Evolutionary conservation across 2,888 invertebrate species (phyloP).

Genomic region (Hirtodrosophila duncani): DNA sequence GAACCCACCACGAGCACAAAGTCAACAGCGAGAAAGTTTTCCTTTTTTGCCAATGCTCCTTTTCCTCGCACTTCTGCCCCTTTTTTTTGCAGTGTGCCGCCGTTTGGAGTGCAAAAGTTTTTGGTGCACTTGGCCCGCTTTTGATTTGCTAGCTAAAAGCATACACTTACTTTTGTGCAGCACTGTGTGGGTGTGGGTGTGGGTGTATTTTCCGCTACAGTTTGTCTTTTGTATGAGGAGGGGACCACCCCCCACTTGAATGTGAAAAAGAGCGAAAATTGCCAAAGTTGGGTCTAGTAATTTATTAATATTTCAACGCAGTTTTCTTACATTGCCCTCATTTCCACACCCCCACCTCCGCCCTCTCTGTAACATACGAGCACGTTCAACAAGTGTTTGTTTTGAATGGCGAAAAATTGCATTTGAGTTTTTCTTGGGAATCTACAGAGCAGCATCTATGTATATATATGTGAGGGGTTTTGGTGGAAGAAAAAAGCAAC

Average conservation of each 20-base stretch:
- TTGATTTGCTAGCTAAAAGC: conserved; percentile 22
- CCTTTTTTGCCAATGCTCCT: conserved; percentile 1
- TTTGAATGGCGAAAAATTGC: conserved; percentile 35
- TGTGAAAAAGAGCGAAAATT: conserved; percentile 13
- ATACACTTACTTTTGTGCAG: conserved; percentile 24
- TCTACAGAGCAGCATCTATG: too few species aligned
- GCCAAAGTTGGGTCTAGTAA: conserved; percentile 40
- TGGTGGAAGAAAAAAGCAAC: conserved; percentile 1
- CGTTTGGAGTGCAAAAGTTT: conserved; percentile 54
- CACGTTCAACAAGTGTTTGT: conserved; percentile 53
- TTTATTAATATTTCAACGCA: conserved; percentile 45
- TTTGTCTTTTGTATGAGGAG: conserved; percentile 10
- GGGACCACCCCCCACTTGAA: too few species aligned
- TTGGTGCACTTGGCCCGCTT: conserved; percentile 40
- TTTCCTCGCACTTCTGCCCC: not conserved
- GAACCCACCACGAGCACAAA: conserved; percentile 32
- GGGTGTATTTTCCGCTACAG: conserved; percentile 23
- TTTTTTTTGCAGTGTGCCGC: conserved; percentile 16
- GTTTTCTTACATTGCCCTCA: conserved; percentile 1
- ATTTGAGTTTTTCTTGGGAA: conserved; percentile 32
- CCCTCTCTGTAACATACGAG: conserved; percentile 14
- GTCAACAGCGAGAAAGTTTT: conserved; percentile 52
- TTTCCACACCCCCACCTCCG: conserved; percentile 3
- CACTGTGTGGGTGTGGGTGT: conserved; percentile 23
- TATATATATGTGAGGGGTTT: too few species aligned